A percentile compares a stretch with the other conserved stretches of the same genome.
Evolutionary conservation across 2,888 invertebrate species (phyloP).

Genomic region (Herminia tarsipennalis): DNA sequence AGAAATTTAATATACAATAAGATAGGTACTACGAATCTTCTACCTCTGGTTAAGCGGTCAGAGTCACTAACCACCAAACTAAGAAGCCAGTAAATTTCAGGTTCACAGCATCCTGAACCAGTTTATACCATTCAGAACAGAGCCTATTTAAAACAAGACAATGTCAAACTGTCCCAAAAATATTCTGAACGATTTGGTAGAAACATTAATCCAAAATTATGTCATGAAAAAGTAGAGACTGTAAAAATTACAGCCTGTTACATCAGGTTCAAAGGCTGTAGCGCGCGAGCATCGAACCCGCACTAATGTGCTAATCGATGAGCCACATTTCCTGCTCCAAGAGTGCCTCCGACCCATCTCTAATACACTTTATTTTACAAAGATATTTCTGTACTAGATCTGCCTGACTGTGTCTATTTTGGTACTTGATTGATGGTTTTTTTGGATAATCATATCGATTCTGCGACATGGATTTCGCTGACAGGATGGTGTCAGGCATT

Average conservation of each 20-base stretch:
- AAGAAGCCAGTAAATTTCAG: too few relatives aligned
- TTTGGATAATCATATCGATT: too few relatives aligned
- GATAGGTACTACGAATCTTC: too few relatives aligned
- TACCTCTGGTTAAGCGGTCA: too few relatives aligned
- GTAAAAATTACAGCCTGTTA: constrained; percentile 33
- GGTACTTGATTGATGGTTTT: too few relatives aligned
- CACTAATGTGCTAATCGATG: constrained; percentile 72
- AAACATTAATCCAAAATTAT: constrained; percentile 26
- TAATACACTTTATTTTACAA: constrained; percentile 55
- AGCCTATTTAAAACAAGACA: background rate
- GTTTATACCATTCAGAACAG: too few relatives aligned
- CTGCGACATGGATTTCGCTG: too few relatives aligned
- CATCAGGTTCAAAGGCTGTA: constrained; percentile 49
- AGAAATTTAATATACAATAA: too few relatives aligned
- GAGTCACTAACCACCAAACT: too few relatives aligned
- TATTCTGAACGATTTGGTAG: background rate
- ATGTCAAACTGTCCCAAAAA: background rate
- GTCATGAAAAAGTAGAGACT: constrained; percentile 18
- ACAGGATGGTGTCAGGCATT: too few relatives aligned
- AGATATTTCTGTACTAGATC: constrained; percentile 24
- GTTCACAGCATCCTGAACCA: too few relatives aligned
- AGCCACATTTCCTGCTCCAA: constrained; percentile 66
- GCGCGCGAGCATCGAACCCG: constrained; percentile 60
- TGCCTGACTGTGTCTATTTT: background rate
- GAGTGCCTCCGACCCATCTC: constrained; percentile 50